Evolutionary conservation across 1,140 invertebrate species (phyloP), one percentile per base, ranked within the genome.

Genomic region (Drosophila teissieri): DNA sequence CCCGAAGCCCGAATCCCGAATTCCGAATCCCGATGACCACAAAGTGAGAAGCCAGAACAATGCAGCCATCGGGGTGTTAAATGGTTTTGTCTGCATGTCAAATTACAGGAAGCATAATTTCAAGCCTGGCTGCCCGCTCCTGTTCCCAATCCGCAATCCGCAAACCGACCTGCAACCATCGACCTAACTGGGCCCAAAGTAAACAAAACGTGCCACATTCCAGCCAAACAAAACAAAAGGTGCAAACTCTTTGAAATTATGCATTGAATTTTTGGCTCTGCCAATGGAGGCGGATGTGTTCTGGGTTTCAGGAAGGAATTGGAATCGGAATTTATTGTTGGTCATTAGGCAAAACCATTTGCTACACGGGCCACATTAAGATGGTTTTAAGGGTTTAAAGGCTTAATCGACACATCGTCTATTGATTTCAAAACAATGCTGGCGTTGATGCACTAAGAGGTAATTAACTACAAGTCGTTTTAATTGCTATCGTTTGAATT

Each of bases 71-170:
- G 76, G 84, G 80, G 84, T 89, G 84, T 88, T 88, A 88, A 88
- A 88, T 89, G 80, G 83, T 84, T 88, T 88, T 88, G 84, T 88
- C 84, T 88, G 84, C 84, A 84, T 89, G 84, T 89, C 84, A 89
- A 89, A 88, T 89, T 89, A 88, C 84, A 80, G 84, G 84, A 88
- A 89, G 84, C 80, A 88, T 89, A 88, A 88, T 88, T 88, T 88
- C 85, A 88, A 82, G 84, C 84, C 77, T 88, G 80, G 84, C 46
- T 86, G 83, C 58, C 48, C 79, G 49, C 67, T 49, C 63, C 75
- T 77, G 63, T 72, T 51, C 64, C 64, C 69, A 52, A 68, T 51
- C 69, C 57, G 64, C 69, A 52, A 68, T 51, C 69, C 57, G 64
- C 57, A 45, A 44, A 27, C 54, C 39, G 37, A 67, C 49, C 55